Evolutionary conservation across 2,797 vertebrate species (phyloP), one percentile per base, ranked within the genome.

Genomic region (Cyclura pinguis): DNA sequence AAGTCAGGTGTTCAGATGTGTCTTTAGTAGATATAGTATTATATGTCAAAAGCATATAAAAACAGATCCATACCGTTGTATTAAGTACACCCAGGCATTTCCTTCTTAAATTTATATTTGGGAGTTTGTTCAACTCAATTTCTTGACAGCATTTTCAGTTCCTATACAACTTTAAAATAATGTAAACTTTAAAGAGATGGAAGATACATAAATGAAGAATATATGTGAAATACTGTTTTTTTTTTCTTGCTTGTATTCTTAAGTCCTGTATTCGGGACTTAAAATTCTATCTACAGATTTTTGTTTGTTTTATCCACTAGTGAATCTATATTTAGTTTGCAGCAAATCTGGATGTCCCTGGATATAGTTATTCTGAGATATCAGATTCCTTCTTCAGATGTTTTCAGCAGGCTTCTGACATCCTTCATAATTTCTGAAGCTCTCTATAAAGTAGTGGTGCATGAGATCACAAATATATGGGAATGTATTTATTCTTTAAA

Each of bases 231-330:
- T 55, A 27, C 76, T 76, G 13, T 55, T 38, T 62, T 77, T 32
- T 47, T 32, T 47, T 62, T 32, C 57, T 77, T 77, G 14, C n/a
- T 77, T 59, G 55, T 86, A 77, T 20, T 62, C 7, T 86, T n/a
- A n/a, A n/a, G n/a, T n/a, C n/a, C n/a, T n/a, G n/a, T n/a, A 27
- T 57, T 76, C 29, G 42, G 73, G 55, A 24, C 22, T 76, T 72
- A 76, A 6, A 76, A 57, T 20, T 13, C 16, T 86, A 73, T 85
- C 18, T 69, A 18, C 16, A n/a, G 24, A 18, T 32, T 73, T 50
- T 85, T 85, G 47, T n/a, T 52, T 85, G 52, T 52, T 85, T 47
- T 55, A 32, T 85, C 24, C 20, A 59, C n/a, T 82, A 83, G 57
- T 42, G 7, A 83, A 38, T 55, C 72, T 86, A 59, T 76, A 59